Percentiles rank a stretch among this genome's conserved stretches.
These are phyloP conservation scores for Andrena trimmerana DNA, from an alignment of 2,888 invertebrate genomes.

Conservation along the genomic window DNA sequence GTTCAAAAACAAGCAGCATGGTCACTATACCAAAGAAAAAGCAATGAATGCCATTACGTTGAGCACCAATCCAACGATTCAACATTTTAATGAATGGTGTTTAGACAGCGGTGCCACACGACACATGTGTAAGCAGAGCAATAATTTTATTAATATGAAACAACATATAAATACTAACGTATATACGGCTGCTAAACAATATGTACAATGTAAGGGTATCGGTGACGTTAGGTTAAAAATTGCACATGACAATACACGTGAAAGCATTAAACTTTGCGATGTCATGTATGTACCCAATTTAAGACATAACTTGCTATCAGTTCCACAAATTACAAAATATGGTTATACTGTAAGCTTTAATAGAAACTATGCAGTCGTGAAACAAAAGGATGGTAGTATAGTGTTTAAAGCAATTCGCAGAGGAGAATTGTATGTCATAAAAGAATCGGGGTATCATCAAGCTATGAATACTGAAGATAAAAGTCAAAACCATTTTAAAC, in stretches of 20 bases:
- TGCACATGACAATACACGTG: neutral
- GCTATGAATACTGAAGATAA: slow-evolving; percentile 12
- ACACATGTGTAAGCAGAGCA: slow-evolving; percentile 14
- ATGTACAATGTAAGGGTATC: neutral
- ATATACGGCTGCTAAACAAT: slow-evolving; percentile 5
- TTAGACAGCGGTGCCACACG: slow-evolving; percentile 15
- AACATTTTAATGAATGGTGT: slow-evolving; percentile 20
- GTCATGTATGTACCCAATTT: slow-evolving; percentile 20
- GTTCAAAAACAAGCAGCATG: neutral
- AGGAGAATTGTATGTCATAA: slow-evolving; percentile 6
- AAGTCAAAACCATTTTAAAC: slow-evolving; percentile 6
- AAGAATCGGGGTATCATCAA: neutral
- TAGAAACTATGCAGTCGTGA: slow-evolving; percentile 14
- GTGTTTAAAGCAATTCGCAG: slow-evolving; percentile 5
- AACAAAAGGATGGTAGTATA: neutral
- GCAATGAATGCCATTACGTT: slow-evolving; percentile 11
- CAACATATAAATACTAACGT: neutral
- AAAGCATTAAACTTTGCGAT: neutral
- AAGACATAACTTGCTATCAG: slow-evolving; percentile 9
- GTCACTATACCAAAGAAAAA: slow-evolving; percentile 4
- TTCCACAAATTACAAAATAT: slow-evolving; percentile 2
- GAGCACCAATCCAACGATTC: slow-evolving; percentile 17
- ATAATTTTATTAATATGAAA: slow-evolving; percentile 13
- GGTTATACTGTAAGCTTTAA: slow-evolving; percentile 12
- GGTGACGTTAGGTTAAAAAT: slow-evolving; percentile 16